Base-by-base conservation (phyloP, 2,797 vertebrate genomes). In the Avahi laniger region DNA sequence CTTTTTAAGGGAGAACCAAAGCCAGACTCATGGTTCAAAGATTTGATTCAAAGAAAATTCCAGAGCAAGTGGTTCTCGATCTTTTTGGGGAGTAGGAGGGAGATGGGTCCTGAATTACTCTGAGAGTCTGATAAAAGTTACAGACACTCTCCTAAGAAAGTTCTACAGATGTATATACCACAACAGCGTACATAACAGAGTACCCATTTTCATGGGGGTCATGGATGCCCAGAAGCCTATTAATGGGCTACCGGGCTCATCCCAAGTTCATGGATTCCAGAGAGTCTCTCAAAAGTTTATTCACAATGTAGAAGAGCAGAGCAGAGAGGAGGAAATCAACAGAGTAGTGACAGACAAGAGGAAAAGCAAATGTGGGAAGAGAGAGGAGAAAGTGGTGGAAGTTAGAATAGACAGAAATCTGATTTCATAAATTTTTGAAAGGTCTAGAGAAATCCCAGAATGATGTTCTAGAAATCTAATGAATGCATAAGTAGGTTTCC, bases 31-130 rank as follows among this genome's bases (percentile, higher is more conserved):
- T n/a, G 2, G 3, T 72, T 88, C n/a, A 73, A 90, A 90, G n/a
- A 86, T 48, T 76, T 78, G 50, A 48, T 65, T 26, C 24, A 59
- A 70, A 93, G 12, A 91, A 20, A 96, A 80, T 80, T 57, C 59
- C 65, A 87, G 33, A 83, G 12, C 9, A 87, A 83, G 43, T 50
- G 26, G 57, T 43, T 82, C 54, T 59, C 79, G 30, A 67, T 4
- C 22, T 65, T 75, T 86, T 38, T 8, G 5, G 6, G 8, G 3
- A 10, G 4, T 0, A 7, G 3, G 26, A 8, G 1, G 46, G 24
- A 81, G 13, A 72, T 11, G 41, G 17, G 12, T 84, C 52, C 52
- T 48, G 79, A 63, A 61, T 30, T 91, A 76, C 6, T 52, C 26
- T 28, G 17, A 82, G 63, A 92, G 79, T 59, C 41, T 76, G 20